Evolutionary conservation across 2,797 vertebrate species (phyloP).

Genomic region (Pyrocephalus nanus): DNA sequence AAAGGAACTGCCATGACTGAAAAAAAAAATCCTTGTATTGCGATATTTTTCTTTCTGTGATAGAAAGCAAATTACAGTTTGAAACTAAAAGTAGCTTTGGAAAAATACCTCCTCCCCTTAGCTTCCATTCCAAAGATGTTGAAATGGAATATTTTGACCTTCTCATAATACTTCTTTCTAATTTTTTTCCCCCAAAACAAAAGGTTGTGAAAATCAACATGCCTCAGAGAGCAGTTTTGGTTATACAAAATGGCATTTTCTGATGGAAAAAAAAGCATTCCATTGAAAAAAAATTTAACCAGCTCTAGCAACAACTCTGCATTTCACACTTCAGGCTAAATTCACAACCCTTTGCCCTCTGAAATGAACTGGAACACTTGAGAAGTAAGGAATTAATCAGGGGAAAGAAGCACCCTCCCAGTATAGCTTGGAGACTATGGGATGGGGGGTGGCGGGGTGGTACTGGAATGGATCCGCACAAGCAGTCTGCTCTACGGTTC

Average conservation of each 20-base stretch:
- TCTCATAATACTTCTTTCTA: slow-evolving; percentile 55
- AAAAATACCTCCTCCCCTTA: slow-evolving; percentile 25
- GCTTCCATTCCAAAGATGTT: slow-evolving; percentile 33
- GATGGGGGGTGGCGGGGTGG: neutral
- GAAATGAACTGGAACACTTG: slow-evolving; percentile 37
- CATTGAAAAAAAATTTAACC: slow-evolving; percentile 46
- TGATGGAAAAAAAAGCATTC: slow-evolving; percentile 63
- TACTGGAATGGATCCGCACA: neutral
- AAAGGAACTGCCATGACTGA: neutral
- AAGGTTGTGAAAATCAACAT: slow-evolving; percentile 67
- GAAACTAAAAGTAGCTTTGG: slow-evolving; percentile 50
- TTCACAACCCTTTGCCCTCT: slow-evolving; percentile 34
- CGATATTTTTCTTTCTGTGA: neutral
- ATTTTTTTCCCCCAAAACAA: slow-evolving; percentile 48
- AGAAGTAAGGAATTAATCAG: slow-evolving; percentile 52
- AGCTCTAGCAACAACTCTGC: slow-evolving; percentile 40
- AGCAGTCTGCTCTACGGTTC: neutral
- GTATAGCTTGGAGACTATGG: neutral
- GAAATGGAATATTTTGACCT: slow-evolving; percentile 70
- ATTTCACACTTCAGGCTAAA: slow-evolving; percentile 62
- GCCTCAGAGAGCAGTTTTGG: slow-evolving; percentile 50
- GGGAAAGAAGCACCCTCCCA: slow-evolving; percentile 6
- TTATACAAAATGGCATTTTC: slow-evolving; percentile 55
- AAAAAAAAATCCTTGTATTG: neutral
- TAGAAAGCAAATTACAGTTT: neutral